These are phyloP conservation scores for Tragelaphus buxtoni DNA, from an alignment of 2,113 vertebrate species.

Conservation along the genomic window DNA sequence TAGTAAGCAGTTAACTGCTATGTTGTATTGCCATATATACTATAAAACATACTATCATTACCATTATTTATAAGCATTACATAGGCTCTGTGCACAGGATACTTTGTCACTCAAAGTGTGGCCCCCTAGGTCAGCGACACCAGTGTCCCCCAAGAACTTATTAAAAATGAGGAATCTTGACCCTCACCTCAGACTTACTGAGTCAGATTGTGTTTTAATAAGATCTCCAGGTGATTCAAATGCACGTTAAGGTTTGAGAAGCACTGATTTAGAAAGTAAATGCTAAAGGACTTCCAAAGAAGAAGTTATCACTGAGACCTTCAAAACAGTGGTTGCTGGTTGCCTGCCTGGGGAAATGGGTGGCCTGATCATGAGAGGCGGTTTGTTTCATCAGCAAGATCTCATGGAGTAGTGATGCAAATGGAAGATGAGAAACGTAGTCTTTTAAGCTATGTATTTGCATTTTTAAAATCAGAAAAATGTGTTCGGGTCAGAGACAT, in stretches of 20 bases:
- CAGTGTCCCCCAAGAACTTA: background rate
- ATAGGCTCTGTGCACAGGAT: background rate
- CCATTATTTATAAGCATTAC: background rate
- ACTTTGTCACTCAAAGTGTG: background rate
- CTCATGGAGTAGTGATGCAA: background rate
- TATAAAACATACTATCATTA: background rate
- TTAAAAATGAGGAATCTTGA: background rate
- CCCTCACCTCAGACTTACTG: background rate
- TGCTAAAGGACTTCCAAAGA: background rate
- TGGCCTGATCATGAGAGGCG: background rate
- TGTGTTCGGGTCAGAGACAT: background rate
- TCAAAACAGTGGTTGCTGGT: background rate
- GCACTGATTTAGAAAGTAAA: background rate
- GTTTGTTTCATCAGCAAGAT: background rate
- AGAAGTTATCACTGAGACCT: background rate
- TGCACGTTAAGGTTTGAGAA: background rate
- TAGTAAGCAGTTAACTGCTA: background rate
- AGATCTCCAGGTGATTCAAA: background rate
- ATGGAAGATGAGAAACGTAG: background rate
- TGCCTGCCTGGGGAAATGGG: background rate
- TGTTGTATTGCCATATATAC: background rate
- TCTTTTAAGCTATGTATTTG: background rate
- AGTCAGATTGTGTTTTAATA: slow-evolving; percentile 3
- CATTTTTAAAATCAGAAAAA: background rate
- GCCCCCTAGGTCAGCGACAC: background rate